Percentiles rank a stretch among this genome's conserved stretches.
Evolutionary conservation across 1,140 invertebrate species (phyloP).

Genomic region (Drosophila sulfurigaster): DNA sequence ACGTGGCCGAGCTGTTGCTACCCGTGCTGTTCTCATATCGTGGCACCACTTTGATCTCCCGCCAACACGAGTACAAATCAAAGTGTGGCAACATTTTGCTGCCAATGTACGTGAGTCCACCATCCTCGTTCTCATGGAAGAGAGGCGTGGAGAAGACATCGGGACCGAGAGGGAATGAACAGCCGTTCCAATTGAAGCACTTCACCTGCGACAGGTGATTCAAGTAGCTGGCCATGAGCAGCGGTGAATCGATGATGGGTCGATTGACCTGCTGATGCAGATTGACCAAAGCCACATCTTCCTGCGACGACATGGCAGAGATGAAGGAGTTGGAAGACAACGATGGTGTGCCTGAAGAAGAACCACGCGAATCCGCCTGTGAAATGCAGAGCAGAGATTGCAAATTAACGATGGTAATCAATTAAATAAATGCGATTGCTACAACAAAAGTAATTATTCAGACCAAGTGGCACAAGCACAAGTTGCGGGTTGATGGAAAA

Average conservation of each 20-base stretch:
- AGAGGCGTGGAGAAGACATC: conserved; percentile 91
- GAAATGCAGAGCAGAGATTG: conserved; percentile 46
- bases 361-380: conserved; percentile 81
- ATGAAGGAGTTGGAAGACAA: conserved; percentile 95
- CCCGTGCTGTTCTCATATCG: conserved; percentile 79
- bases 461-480: conserved; percentile 38
- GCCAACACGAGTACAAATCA: conserved; percentile 85
- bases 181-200: conserved; percentile 89
- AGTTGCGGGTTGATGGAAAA: conserved; percentile 23
- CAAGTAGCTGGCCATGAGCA: conserved; percentile 97
- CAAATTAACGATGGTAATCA: neutral
- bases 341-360: conserved; percentile 85
- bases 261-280: conserved; percentile 98
- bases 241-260: conserved; percentile 95
- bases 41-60: conserved; percentile 85
- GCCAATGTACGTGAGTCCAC: conserved; percentile 91
- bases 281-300: conserved; percentile 96
- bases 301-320: conserved; percentile 96
- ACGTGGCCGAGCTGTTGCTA: conserved; percentile 83
- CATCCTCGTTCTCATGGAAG: conserved; percentile 91
- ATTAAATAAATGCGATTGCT: conserved; percentile 22
- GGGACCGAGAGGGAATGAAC: conserved; percentile 88
- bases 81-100: conserved; percentile 85
- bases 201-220: conserved; percentile 95
- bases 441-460: conserved; percentile 44